Conservation (phyloP, 2,888 invertebrate genomes). For the Sinodicranocentrus sp. region DNA sequence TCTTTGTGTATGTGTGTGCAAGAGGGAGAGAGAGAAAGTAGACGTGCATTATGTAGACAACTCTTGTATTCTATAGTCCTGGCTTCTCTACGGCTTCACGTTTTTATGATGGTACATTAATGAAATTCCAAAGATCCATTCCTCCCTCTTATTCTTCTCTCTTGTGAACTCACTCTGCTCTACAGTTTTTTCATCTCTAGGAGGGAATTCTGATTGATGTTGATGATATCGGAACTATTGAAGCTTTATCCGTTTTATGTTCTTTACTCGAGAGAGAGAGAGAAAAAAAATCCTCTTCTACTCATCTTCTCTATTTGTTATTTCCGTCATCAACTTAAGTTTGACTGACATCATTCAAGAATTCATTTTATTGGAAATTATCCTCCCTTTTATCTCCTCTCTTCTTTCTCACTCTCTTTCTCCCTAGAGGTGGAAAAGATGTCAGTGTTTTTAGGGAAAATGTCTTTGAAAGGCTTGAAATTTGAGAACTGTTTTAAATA, state of each 20-base stretch:
- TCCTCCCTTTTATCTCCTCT: conserved; percentile 50
- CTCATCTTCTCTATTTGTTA: conserved; percentile 21
- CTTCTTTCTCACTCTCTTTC: background rate
- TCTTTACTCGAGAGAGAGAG: background rate
- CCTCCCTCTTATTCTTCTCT: conserved; percentile 31
- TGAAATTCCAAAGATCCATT: conserved; percentile 67
- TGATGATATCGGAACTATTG: conserved; percentile 56
- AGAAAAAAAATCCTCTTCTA: background rate
- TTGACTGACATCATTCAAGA: conserved; percentile 64
- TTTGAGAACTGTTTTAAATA: background rate
- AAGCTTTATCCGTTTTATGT: conserved; percentile 20
- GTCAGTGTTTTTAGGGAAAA: background rate
- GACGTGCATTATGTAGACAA: conserved; percentile 6
- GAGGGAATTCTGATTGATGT: conserved; percentile 64
- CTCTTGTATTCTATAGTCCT: background rate
- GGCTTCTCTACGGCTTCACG: conserved; percentile 49
- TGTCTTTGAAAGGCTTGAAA: background rate
- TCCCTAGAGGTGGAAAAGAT: background rate
- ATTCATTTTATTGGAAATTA: conserved; percentile 68
- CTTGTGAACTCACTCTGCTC: conserved; percentile 1
- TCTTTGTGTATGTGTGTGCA: too few species aligned
- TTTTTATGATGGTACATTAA: conserved; percentile 68
- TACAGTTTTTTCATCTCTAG: conserved; percentile 46
- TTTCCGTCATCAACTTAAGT: conserved; percentile 58
- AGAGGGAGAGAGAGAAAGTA: too few species aligned